Percentiles rank a stretch among this genome's conserved stretches.
These are phyloP conservation scores for Heliconius ismenius DNA, from an alignment of 2,888 invertebrate genomes.

Conservation along the genomic window DNA sequence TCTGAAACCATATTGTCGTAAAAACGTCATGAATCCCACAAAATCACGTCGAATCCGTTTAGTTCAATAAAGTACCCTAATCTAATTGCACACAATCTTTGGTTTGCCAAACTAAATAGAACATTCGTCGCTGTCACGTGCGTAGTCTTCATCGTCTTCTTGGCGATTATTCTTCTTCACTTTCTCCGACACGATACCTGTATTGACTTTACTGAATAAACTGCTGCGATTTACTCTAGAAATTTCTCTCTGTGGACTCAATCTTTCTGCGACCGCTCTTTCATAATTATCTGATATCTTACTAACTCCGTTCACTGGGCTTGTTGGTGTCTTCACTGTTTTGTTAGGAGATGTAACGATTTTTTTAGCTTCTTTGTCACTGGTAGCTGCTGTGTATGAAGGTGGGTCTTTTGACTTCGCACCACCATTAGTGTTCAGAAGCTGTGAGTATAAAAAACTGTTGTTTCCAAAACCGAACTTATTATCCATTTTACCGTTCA, in stretches of 20 bases:
- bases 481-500: slow-evolving; percentile 74
- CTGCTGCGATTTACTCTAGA: slow-evolving; percentile 67
- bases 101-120: slow-evolving; percentile 74
- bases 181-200: slow-evolving; percentile 70
- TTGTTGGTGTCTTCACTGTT: slow-evolving; percentile 60
- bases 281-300: slow-evolving; percentile 80
- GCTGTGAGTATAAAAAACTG: slow-evolving; percentile 75
- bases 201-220: slow-evolving; percentile 73
- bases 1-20: slow-evolving; percentile 55
- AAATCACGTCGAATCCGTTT: slow-evolving; percentile 30
- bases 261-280: slow-evolving; percentile 71
- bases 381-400: slow-evolving; percentile 68
- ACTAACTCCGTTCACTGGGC: slow-evolving; percentile 72
- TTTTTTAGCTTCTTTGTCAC: slow-evolving; percentile 56
- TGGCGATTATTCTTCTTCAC: slow-evolving; percentile 59
- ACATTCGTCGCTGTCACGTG: slow-evolving; percentile 84
- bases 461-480: slow-evolving; percentile 72
- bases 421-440: slow-evolving; percentile 59
- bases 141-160: slow-evolving; percentile 78
- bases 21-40: slow-evolving; percentile 51
- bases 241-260: slow-evolving; percentile 68
- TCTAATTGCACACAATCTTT: slow-evolving; percentile 26
- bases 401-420: slow-evolving; percentile 71
- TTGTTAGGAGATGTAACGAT: slow-evolving; percentile 60
- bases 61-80: slow-evolving; percentile 42